These are phyloP conservation scores for Styela clava DNA, from an alignment of 23 tunicate genomes.

Conservation along the genomic window DNA sequence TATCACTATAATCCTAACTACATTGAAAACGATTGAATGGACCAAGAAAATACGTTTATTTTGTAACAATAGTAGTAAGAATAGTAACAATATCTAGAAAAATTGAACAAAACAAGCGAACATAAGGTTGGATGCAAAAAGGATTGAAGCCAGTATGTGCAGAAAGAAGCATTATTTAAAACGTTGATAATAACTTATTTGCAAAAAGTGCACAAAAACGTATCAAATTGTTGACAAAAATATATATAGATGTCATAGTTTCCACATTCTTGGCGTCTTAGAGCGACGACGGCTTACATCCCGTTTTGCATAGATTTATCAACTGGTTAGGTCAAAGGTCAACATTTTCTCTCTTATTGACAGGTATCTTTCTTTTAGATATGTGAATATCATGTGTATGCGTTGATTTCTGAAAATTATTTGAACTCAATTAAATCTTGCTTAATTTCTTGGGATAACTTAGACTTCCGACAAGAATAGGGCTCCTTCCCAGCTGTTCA, in stretches of 20 bases:
- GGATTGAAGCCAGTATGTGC: neutral
- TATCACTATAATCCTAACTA: too few species aligned
- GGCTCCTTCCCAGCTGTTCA: too few species aligned
- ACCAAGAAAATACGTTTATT: neutral
- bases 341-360: too few species aligned
- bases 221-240: neutral
- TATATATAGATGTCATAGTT: neutral
- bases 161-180: neutral
- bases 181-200: neutral
- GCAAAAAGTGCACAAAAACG: neutral
- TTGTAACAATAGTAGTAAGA: neutral
- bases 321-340: neutral
- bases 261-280: neutral
- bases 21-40: too few species aligned
- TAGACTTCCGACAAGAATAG: too few species aligned
- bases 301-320: neutral
- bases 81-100: neutral
- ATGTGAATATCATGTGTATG: neutral
- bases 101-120: neutral
- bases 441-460: too few species aligned
- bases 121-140: neutral
- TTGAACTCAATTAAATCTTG: too few species aligned
- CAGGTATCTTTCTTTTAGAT: neutral
- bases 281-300: neutral
- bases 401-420: constrained; percentile 17